Evolutionary conservation across 1,140 invertebrate species (phyloP), one percentile per base, ranked within the genome.

Genomic region (Scaptomyza graminum): DNA sequence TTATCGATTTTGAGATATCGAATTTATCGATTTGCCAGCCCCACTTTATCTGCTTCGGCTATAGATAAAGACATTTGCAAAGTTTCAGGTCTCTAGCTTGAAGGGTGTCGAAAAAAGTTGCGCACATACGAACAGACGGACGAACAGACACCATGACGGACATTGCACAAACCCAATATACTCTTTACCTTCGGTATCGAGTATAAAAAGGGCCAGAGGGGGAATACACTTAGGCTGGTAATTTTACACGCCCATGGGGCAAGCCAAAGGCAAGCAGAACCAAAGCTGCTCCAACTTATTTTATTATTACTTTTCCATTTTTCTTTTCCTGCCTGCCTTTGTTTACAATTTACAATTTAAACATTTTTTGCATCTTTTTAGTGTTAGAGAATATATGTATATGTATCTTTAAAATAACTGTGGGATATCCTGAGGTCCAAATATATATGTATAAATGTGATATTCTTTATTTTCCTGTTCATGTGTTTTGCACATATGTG

Each of bases 181-280:
- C 25, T 5, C 25, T 25, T 25, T 25, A 25, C 5, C 5, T 25
- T 25, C 6, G 5, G 28, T 1, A 5, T 31, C 28, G 28, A 6
- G 28, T 31, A 22, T 22, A 43, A 25, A 55, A 49, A 31, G 34
- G 22, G 15, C 31, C 51, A 16, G 43, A 55, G 52, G 60, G 22
- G 5, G 34, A 25, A n/a, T 43, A 28, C 44, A 64, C 59, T 70
- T 56, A 62, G 60, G 34, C 67, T 51, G 41, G 34, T 54, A 31
- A 69, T 55, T 61, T 61, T 49, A 12, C 54, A 59, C 25, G 41
- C 46, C 62, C 62, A 63, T 22, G 39, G 34, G 15, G 66, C 5
- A 34, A 34, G 44, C 46, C 43, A 55, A 34, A 34, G 44, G 49
- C 43, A 55, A 55, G 43, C 50, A 34, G 22, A 51, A 68, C 44